A percentile compares a stretch with the other conserved stretches of the same genome.
These are phyloP conservation scores for Grammomys surdaster DNA, from an alignment of 2,113 vertebrate genomes.

Conservation along the genomic window DNA sequence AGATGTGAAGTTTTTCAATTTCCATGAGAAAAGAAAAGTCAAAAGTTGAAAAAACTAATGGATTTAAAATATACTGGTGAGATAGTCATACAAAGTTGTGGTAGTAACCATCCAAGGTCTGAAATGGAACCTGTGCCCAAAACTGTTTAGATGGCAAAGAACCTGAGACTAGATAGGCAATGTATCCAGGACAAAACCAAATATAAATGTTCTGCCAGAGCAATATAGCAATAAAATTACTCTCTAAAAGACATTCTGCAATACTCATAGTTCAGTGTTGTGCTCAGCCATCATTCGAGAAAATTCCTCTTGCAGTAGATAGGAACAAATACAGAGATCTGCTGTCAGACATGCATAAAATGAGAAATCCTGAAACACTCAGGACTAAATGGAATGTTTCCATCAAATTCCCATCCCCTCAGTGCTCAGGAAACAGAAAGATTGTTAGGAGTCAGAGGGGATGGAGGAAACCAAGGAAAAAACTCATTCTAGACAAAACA, in stretches of 20 bases:
- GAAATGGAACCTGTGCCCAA: not conserved
- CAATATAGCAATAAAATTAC: not conserved
- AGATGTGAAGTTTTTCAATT: not conserved
- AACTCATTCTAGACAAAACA: not conserved
- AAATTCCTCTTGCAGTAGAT: not conserved
- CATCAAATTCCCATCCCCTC: not conserved
- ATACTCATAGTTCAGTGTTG: not conserved
- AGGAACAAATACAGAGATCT: not conserved
- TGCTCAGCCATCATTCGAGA: not conserved
- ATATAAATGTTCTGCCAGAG: not conserved
- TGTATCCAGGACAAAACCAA: not conserved
- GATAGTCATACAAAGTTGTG: not conserved
- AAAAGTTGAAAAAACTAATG: not conserved
- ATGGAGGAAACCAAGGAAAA: not conserved
- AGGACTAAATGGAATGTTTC: not conserved
- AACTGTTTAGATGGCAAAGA: not conserved
- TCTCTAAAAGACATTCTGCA: not conserved
- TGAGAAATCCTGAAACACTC: not conserved
- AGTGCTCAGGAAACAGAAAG: not conserved
- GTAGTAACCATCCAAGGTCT: not conserved
- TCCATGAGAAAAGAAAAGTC: not conserved
- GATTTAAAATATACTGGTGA: not conserved
- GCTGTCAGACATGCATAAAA: not conserved
- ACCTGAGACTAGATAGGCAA: not conserved
- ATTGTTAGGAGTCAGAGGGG: not conserved